Evolutionary conservation across 1,140 invertebrate genomes (phyloP), one percentile per base, ranked within the genome.

Genomic region (Cephus cinctus): DNA sequence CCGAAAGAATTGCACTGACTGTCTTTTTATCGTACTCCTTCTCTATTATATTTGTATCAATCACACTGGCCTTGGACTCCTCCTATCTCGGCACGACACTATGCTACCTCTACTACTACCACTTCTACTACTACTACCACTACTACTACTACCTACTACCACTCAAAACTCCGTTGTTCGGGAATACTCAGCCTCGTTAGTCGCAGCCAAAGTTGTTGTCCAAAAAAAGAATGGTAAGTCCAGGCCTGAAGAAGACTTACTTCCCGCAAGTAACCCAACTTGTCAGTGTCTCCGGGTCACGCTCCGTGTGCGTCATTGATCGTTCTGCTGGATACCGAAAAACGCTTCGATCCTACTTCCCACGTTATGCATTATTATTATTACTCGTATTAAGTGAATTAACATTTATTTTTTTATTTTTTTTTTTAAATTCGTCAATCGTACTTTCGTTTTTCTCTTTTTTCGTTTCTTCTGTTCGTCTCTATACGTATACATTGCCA

Each of bases 171-270:
- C 64, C 71, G 71, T 73, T 71, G 74, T 69, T 73, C 67, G 67
- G 69, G 69, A 70, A 75, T n/a, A 73, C 60, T 68, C 69, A 71
- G 73, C 71, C 71, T 69, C 67, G 65, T 73, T 75, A 77, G 71
- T 76, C 69, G 74, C 77, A 76, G 77, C 77, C 70, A 79, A 79
- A 79, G 74, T 79, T 67, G 76, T 79, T 76, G 68, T 78, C 69
- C 71, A 77, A 78, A 78, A 77, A 77, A 78, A 77, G 64, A 80
- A 75, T 75, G 78, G 77, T 79, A 78, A 80, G 77, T 80, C 76
- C 67, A 18, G 27, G 67, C 67, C 63, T 65, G 70, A 75, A n/a
- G n/a, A n/a, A 61, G 75, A 76, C 73, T 76, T 75, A 75, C 73
- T 72, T 68, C 22, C 21, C 15, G 39, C 31, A 35, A 44, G 12